Conservation (phyloP, 2,888 invertebrate genomes). For the Callosobruchus maculatus region DNA sequence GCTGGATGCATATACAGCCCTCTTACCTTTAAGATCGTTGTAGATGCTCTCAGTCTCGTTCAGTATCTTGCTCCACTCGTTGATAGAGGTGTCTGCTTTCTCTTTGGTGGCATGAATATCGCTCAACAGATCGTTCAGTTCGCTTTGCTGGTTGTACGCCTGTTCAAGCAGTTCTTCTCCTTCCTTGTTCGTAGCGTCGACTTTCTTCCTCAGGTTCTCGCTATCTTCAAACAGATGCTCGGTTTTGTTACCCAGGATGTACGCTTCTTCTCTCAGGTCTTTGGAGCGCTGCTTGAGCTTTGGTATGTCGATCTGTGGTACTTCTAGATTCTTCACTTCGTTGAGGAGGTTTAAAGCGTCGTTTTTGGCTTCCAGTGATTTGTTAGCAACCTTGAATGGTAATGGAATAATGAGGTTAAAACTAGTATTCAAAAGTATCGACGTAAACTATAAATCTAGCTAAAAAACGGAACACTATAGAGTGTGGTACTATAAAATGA, state of each 20-base stretch:
- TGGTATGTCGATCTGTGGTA: constrained; percentile 76
- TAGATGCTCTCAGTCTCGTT: constrained; percentile 78
- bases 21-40: constrained; percentile 64
- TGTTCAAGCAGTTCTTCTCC: constrained; percentile 66
- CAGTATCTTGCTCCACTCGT: constrained; percentile 76
- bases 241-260: constrained; percentile 56
- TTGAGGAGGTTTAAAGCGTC: constrained; percentile 77
- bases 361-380: constrained; percentile 70
- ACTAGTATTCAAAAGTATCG: no score
- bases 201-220: constrained; percentile 56
- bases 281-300: constrained; percentile 67
- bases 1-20: no score
- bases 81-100: constrained; percentile 79
- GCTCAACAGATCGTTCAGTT: constrained; percentile 74
- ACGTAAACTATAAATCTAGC: no score
- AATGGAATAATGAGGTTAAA: no score
- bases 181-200: constrained; percentile 61
- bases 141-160: constrained; percentile 67
- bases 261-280: constrained; percentile 66
- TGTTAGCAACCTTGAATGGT: constrained; percentile 58
- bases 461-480: no score
- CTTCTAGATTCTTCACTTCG: constrained; percentile 72
- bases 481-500: no score
- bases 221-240: constrained; percentile 55
- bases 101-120: constrained; percentile 73